Evolutionary conservation across 2,797 vertebrate genomes (phyloP).

Genomic region (Eospalax fontanierii): DNA sequence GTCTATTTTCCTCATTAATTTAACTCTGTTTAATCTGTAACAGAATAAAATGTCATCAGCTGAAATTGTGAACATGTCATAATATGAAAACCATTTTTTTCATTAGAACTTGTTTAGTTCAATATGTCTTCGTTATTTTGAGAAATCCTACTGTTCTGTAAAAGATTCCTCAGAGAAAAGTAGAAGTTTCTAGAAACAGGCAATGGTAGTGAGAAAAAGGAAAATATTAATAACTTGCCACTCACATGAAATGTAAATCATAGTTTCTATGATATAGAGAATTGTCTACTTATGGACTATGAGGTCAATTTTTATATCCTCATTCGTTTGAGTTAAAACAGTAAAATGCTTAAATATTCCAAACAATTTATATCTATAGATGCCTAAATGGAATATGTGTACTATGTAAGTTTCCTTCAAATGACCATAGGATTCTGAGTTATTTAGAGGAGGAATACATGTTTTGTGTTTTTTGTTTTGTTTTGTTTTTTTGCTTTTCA

Average conservation of each 20-base stretch:
- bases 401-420: no score
- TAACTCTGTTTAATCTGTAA: not conserved
- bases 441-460: not conserved
- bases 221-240: not conserved
- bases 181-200: conserved; percentile 21
- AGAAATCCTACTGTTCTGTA: not conserved
- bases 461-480: not conserved
- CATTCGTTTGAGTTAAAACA: no score
- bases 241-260: not conserved
- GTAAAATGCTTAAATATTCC: no score
- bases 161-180: not conserved
- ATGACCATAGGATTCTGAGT: not conserved
- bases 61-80: conserved; percentile 28
- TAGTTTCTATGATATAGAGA: no score
- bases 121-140: not conserved
- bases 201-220: not conserved
- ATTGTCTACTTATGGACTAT: no score
- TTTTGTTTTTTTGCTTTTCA: not conserved
- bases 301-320: no score
- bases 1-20: no score
- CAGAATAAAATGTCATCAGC: not conserved
- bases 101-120: no score
- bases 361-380: no score
- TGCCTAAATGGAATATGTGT: no score
- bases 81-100: not conserved